Percentiles rank a stretch among this genome's conserved stretches.
Evolutionary conservation across 1,140 invertebrate genomes (phyloP).

Genomic region (Rhopalosiphum maidis): DNA sequence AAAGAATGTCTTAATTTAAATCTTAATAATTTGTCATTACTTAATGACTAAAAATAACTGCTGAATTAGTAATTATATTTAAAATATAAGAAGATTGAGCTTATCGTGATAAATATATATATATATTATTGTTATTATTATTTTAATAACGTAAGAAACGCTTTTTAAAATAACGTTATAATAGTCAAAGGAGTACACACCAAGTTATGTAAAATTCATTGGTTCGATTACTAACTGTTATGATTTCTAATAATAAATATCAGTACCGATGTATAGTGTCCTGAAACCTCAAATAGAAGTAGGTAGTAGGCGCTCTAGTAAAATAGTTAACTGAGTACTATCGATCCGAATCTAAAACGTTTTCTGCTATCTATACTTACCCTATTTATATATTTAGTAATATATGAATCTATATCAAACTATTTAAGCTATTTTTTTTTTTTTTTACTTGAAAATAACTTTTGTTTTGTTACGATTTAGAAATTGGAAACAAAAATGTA

Average conservation of each 20-base stretch:
- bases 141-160: too few relatives aligned
- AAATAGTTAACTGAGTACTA: not conserved
- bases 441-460: not conserved
- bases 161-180: not conserved
- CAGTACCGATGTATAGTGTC: not conserved
- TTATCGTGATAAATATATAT: too few relatives aligned
- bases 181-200: not conserved
- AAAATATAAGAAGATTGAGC: too few relatives aligned
- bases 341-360: not conserved
- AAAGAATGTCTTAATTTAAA: too few relatives aligned
- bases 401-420: not conserved
- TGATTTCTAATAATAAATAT: conserved; percentile 1
- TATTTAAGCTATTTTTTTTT: not conserved
- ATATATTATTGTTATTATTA: too few relatives aligned
- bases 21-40: too few relatives aligned
- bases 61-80: too few relatives aligned
- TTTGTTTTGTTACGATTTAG: too few relatives aligned
- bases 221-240: not conserved
- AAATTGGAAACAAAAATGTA: too few relatives aligned
- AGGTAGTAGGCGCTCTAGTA: not conserved
- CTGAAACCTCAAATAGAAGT: not conserved
- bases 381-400: not conserved
- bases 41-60: too few relatives aligned
- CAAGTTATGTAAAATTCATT: not conserved
- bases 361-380: not conserved